A percentile compares a stretch with the other conserved stretches of the same genome.
Conservation (phyloP, 2,113 vertebrate species). For the Dromas ardeola region DNA sequence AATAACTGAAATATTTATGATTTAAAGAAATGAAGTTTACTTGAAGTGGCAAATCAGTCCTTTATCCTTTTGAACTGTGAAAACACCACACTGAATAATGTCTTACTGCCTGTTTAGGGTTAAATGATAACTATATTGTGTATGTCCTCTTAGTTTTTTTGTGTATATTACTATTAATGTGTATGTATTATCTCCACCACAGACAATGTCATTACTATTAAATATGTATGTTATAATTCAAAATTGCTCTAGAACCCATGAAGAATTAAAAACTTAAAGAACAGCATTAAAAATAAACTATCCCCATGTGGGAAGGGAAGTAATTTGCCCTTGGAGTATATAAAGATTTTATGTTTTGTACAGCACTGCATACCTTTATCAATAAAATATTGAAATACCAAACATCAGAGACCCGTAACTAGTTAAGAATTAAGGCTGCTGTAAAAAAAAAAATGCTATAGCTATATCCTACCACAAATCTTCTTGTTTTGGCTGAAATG, state of each 20-base stretch:
- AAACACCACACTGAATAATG: background rate
- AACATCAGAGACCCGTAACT: background rate
- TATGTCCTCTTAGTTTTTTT: background rate
- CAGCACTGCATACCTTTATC: background rate
- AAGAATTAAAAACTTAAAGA: conserved; percentile 56
- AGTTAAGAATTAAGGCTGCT: background rate
- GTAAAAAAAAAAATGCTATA: background rate
- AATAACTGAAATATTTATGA: background rate
- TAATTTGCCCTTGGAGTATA: conserved; percentile 20
- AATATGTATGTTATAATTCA: conserved; percentile 46
- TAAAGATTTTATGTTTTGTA: conserved; percentile 62
- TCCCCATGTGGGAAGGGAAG: conserved; percentile 9
- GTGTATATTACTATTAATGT: conserved; percentile 37
- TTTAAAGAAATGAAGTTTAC: background rate
- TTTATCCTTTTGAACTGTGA: background rate
- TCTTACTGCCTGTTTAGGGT: background rate
- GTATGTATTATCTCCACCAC: conserved; percentile 25
- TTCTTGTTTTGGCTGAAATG: background rate
- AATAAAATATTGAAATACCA: conserved; percentile 32
- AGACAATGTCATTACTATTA: conserved; percentile 48
- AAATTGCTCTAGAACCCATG: conserved; percentile 25
- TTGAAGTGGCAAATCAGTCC: background rate
- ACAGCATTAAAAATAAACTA: conserved; percentile 53
- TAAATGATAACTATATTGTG: background rate
- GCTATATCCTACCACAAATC: background rate